Evolutionary conservation across 2,888 invertebrate genomes (phyloP), one percentile per base, ranked within the genome.

Genomic region (Osedax frankpressi): DNA sequence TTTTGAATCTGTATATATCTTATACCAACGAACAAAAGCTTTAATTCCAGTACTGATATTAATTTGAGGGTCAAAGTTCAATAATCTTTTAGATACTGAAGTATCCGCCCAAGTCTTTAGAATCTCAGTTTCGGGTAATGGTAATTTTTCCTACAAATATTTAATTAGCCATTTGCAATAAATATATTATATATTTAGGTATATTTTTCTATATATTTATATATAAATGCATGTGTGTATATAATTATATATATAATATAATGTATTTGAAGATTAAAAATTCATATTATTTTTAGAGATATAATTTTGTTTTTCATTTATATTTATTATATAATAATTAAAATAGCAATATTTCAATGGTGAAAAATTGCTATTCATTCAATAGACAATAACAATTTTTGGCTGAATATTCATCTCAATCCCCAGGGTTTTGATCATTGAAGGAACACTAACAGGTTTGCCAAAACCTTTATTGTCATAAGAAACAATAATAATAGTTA

Each of bases 401-500:
- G 75, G 76, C 28, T 62, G 28, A 2, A 74, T 28, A 1, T 62
- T 72, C 11, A 77, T 71, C 60, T 77, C 74, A 25, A 71, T 27
- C 70, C 76, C 73, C 3, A 77, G 73, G 6, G 74, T 44, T 26
- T 26, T 59, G 30, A 77, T 69, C 73, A 77, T 70, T 28, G 30
- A 63, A 1, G 74, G 73, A n/a, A 78, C 72, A 65, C 70, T 73
- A 69, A 76, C 72, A 1, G 78, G 76, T 25, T 77, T 68, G n/a
- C 77, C 77, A 62, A 73, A 78, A 19, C 78, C 78, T 26, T 78
- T 69, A 71, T 77, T 77, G 44, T n/a, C n/a, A n/a, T n/a, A n/a
- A n/a, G n/a, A n/a, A n/a, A n/a, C n/a, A n/a, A n/a, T n/a, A n/a
- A n/a, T n/a, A n/a, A n/a, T n/a, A n/a, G n/a, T n/a, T n/a, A n/a